Percentiles rank a stretch among this genome's conserved stretches.
These are phyloP conservation scores for Papilio helenus DNA, from an alignment of 1,140 invertebrate species.

Conservation along the genomic window DNA sequence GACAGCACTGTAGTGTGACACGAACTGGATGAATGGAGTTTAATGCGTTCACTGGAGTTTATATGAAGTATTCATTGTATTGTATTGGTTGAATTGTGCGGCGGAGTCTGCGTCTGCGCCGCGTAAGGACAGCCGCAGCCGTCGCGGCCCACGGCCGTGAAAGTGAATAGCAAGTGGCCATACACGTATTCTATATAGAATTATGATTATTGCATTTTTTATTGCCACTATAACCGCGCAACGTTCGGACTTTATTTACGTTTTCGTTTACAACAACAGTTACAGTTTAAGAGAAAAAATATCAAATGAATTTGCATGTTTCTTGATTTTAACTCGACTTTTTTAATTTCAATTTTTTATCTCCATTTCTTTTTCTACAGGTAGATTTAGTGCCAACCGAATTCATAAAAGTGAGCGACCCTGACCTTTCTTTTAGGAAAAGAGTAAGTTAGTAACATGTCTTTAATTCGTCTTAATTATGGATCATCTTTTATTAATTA, in stretches of 20 bases:
- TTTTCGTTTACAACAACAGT: conserved; percentile 35
- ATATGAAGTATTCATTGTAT: conserved; percentile 60
- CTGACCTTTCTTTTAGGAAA: not conserved
- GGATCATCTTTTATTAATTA: not conserved
- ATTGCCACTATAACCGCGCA: conserved; percentile 31
- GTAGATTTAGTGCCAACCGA: not conserved
- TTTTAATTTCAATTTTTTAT: not conserved
- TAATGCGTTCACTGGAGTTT: conserved; percentile 53
- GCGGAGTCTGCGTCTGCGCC: not conserved
- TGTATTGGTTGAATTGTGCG: conserved; percentile 48
- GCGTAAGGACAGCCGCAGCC: conserved; percentile 17
- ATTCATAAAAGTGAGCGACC: not conserved
- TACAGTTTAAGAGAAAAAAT: conserved; percentile 17
- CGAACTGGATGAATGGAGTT: conserved; percentile 58
- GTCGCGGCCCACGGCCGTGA: conserved; percentile 32
- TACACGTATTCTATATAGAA: conserved; percentile 38
- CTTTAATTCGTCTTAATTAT: no score
- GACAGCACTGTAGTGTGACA: conserved; percentile 65
- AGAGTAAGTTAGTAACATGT: not conserved
- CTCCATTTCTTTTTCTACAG: not conserved
- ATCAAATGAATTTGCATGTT: not conserved
- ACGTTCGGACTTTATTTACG: conserved; percentile 21
- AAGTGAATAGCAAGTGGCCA: conserved; percentile 37
- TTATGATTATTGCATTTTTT: conserved; percentile 42
- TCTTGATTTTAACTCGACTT: not conserved